phyloP scores from a whole-genome alignment of 2,888 invertebrate genomes.

The Helobdella robusta region DNA sequence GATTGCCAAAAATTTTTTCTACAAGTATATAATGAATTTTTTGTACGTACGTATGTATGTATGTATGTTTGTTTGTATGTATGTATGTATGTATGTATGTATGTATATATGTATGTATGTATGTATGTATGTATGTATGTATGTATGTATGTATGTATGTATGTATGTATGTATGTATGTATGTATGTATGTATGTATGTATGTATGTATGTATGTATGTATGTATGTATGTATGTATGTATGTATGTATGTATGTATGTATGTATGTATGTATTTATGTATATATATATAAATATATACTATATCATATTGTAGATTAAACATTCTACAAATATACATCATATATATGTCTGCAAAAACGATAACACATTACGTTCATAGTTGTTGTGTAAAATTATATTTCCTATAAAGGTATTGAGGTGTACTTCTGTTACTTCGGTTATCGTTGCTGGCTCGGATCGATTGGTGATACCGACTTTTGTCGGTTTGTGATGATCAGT shows the following conservation, averaged over 20 bases:
- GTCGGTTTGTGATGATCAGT: too few relatives aligned
- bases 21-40: too few relatives aligned
- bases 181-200: constrained; percentile 10
- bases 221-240: constrained; percentile 2
- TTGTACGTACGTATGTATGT: neutral
- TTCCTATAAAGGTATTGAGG: too few relatives aligned
- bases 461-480: too few relatives aligned
- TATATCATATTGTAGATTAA: too few relatives aligned
- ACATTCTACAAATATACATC: too few relatives aligned
- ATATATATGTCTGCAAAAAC: too few relatives aligned
- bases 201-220: constrained; percentile 2
- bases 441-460: too few relatives aligned
- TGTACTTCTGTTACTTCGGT: too few relatives aligned
- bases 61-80: constrained; percentile 3
- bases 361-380: too few relatives aligned
- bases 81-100: constrained; percentile 21
- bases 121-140: constrained; percentile 12
- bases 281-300: neutral
- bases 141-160: constrained; percentile 20
- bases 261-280: neutral
- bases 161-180: constrained; percentile 21
- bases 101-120: constrained; percentile 27
- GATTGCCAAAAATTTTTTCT: too few relatives aligned
- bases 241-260: constrained; percentile 2
- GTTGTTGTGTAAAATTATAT: too few relatives aligned